Evolutionary conservation across 2,888 invertebrate genomes (phyloP).

Genomic region (Torymus auratus): DNA sequence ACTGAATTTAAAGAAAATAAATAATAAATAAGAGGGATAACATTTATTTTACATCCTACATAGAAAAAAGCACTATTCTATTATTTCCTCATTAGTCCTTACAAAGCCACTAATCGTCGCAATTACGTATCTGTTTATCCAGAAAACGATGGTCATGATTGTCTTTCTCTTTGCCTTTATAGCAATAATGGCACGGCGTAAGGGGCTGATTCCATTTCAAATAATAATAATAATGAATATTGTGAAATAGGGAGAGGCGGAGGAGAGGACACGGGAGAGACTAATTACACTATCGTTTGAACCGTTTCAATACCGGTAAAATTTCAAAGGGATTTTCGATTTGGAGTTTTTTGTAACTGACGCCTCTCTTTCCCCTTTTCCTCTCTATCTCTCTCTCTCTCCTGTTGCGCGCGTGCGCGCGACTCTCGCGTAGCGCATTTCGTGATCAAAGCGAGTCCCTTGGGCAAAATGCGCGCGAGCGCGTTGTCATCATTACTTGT

Average conservation of each 20-base stretch:
- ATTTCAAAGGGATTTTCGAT: conserved; percentile 41
- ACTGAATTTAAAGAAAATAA: no score
- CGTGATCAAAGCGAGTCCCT: conserved; percentile 17
- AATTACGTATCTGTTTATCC: no score
- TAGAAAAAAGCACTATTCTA: no score
- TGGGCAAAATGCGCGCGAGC: conserved; percentile 2
- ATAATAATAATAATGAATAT: conserved; percentile 16
- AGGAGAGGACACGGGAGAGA: no score
- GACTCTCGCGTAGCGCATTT: neutral
- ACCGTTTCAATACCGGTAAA: conserved; percentile 9
- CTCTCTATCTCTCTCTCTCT: no score
- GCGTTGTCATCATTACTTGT: conserved; percentile 21
- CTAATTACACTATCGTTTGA: conserved; percentile 29
- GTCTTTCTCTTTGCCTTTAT: no score
- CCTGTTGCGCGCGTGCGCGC: no score
- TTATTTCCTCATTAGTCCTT: no score
- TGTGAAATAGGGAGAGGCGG: neutral
- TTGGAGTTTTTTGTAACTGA: conserved; percentile 23
- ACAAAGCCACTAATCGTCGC: no score
- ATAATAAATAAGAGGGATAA: no score
- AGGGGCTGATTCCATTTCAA: conserved; percentile 1
- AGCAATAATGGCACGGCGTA: neutral
- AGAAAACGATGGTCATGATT: no score
- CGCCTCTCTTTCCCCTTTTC: neutral
- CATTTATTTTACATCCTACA: no score